Conservation (phyloP, 2,888 invertebrate genomes). For the Cerceris ruficornis region DNA sequence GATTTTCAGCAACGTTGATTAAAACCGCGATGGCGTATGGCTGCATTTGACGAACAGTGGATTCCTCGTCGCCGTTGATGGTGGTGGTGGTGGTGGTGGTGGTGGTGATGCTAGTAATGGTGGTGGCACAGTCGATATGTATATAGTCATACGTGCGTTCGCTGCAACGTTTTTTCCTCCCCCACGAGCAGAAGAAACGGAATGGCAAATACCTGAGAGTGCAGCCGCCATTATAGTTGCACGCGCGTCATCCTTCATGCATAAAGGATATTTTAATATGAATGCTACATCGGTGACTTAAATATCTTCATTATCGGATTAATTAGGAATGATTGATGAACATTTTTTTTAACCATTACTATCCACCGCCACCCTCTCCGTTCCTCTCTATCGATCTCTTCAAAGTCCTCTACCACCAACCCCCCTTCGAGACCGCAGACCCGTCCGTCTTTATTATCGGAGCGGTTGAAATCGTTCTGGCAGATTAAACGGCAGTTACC, state of each 20-base stretch:
- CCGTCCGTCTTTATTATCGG: neutral
- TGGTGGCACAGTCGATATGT: slow-evolving; percentile 35
- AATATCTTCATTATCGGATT: slow-evolving; percentile 46
- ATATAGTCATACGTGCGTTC: slow-evolving; percentile 26
- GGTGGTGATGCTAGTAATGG: slow-evolving; percentile 21
- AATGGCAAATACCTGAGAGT: slow-evolving; percentile 66
- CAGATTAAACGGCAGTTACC: neutral
- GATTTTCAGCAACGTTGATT: slow-evolving; percentile 80
- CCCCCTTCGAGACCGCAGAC: neutral
- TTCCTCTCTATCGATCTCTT: neutral
- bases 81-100: too few relatives aligned
- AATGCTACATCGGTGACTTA: slow-evolving; percentile 15
- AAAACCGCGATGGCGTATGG: slow-evolving; percentile 77
- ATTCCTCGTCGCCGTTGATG: slow-evolving; percentile 30
- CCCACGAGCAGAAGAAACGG: slow-evolving; percentile 61
- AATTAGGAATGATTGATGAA: slow-evolving; percentile 29
- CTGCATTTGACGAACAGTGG: slow-evolving; percentile 71
- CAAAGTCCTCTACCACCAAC: neutral
- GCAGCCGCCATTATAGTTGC: slow-evolving; percentile 51
- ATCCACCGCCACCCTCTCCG: neutral
- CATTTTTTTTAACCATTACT: slow-evolving; percentile 2
- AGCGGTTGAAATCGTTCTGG: neutral
- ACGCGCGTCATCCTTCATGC: slow-evolving; percentile 57
- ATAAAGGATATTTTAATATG: slow-evolving; percentile 59
- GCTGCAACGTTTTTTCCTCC: slow-evolving; percentile 47